Percentiles rank a stretch among this genome's conserved stretches.
phyloP scores from a whole-genome alignment of 37 sponge, comb jelly and placozoan species.

The Cliona cf. orientalis region DNA sequence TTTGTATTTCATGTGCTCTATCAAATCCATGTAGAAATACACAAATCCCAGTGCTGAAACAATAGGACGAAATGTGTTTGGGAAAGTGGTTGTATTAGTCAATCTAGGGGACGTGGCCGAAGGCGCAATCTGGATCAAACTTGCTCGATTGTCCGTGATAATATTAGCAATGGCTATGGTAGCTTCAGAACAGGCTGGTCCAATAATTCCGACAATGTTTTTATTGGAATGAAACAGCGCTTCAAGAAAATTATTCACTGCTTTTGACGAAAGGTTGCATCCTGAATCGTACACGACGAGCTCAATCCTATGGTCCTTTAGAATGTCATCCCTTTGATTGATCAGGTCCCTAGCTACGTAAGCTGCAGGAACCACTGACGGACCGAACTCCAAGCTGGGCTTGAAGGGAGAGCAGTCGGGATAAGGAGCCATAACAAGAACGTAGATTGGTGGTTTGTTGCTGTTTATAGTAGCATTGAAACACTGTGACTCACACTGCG shows the following conservation, averaged over 20 bases:
- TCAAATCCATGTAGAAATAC: neutral
- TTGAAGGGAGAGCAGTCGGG: neutral
- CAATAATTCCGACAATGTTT: slow-evolving; percentile 20
- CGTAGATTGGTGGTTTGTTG: too few relatives aligned
- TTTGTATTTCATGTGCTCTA: neutral
- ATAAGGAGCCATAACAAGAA: slow-evolving; percentile 11
- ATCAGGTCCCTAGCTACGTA: neutral
- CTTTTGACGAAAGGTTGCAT: neutral
- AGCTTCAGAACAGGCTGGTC: slow-evolving; percentile 30
- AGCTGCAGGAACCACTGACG: neutral
- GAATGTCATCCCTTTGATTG: slow-evolving; percentile 11
- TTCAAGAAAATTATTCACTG: neutral
- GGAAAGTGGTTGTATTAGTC: neutral
- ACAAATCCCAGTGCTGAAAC: neutral
- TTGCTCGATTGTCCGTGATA: neutral
- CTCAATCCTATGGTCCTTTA: neutral
- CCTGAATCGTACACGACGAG: slow-evolving; percentile 6
- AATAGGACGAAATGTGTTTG: neutral
- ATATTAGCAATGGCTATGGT: neutral
- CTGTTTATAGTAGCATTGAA: too few relatives aligned
- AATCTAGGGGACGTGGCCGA: neutral
- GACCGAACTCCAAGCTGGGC: neutral
- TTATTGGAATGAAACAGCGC: neutral
- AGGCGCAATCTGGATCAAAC: slow-evolving; percentile 1
- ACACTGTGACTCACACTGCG: too few relatives aligned